Evolutionary conservation across 2,888 invertebrate species (phyloP).

Genomic region (Dryocosmus kuriphilus): DNA sequence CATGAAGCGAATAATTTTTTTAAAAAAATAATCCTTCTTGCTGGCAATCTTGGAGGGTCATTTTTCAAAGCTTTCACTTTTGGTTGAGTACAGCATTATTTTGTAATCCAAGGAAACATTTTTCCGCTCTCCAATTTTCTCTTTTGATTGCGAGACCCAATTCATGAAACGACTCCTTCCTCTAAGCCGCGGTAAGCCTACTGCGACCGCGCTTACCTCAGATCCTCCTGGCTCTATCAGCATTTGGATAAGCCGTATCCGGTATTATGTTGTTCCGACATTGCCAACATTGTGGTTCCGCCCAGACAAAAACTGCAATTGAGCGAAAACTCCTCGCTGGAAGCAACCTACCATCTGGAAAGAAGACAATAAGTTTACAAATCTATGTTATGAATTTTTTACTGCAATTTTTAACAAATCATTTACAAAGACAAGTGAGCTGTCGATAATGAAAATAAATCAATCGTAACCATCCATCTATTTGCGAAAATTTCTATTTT

Average conservation of each 20-base stretch:
- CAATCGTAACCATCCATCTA: too few relatives aligned
- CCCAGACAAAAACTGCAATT: constrained; percentile 58
- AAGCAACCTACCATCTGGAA: constrained; percentile 1
- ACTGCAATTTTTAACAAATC: background rate
- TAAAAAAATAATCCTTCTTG: background rate
- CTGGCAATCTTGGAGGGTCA: background rate
- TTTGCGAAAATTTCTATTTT: too few relatives aligned
- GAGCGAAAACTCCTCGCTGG: constrained; percentile 42
- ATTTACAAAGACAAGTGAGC: too few relatives aligned
- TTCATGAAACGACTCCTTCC: constrained; percentile 46
- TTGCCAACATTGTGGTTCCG: constrained; percentile 67
- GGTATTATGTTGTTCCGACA: constrained; percentile 68
- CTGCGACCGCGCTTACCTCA: constrained; percentile 66
- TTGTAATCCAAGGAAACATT: constrained; percentile 66
- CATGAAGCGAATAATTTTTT: background rate
- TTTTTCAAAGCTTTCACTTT: constrained; percentile 19
- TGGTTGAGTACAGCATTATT: constrained; percentile 45
- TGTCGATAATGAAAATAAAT: too few relatives aligned
- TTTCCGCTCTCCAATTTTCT: constrained; percentile 59
- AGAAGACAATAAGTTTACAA: background rate
- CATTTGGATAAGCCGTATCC: constrained; percentile 71
- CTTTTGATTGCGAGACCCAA: constrained; percentile 41
- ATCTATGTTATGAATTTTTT: constrained; percentile 29
- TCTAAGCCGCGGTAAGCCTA: constrained; percentile 70
- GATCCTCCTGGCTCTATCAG: constrained; percentile 69